Base-by-base conservation (phyloP, 2,113 vertebrate genomes). In the Colossoma macropomum region DNA sequence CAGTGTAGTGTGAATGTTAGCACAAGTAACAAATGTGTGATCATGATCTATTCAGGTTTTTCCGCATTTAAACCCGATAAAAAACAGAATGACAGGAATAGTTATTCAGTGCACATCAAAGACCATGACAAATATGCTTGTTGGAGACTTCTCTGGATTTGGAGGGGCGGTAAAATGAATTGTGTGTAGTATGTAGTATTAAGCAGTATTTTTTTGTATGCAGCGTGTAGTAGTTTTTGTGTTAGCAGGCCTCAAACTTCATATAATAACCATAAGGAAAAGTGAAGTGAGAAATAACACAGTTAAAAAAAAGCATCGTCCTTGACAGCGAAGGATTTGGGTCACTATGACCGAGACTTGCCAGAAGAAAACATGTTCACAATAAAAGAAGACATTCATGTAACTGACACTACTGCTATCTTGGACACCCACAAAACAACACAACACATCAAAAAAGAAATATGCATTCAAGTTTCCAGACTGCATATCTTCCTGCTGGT, bases 401-500 rank as follows among this genome's bases (percentile, higher is more conserved):
- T 81, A 25, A 75, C 79, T 11, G 86, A 85, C 62, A 85, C 83
- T 0, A 83, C 83, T 8, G 86, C 68, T 16, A 48, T 84, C 56
- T 77, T 84, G 75, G 85, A 86, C 60, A 77, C 77, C 12, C 27
- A 21, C 4, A 38, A 41, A 12, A 2, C 50, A 11, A 41, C 34
- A 71, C 68, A 81, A 0, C 0, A 60, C 15, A 72, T 77, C 38
- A 81, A 82, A 38, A 60, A 38, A 45, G 70, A 82, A 60, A 79
- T 85, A 79, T 82, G 79, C 27, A 70, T 87, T 25, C 59, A 77
- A 68, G 3, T 82, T n/a, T 84, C 78, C 66, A 83, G 86, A 32
- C 82, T 76, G 30, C 86, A 87, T 60, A 72, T 27, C 30, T 87
- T 87, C 63, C 63, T 85, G 75, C 75, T 85, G 79, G 83, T 87